Conservation (phyloP, 2,113 vertebrate genomes). For the Entelurus aequoreus region DNA sequence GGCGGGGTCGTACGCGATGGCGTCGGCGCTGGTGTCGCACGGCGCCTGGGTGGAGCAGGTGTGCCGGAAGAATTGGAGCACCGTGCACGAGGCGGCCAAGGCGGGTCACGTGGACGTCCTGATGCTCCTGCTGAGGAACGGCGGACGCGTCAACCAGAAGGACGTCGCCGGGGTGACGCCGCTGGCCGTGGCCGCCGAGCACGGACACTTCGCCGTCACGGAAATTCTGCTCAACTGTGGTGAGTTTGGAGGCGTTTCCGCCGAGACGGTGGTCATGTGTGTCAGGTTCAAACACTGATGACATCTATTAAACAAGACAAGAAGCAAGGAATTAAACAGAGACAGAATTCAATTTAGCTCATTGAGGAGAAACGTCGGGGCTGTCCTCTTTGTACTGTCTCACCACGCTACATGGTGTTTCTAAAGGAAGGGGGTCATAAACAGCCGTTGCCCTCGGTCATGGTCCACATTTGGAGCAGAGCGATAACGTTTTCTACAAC, state of each 20-base stretch:
- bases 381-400: no score
- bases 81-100: constrained; percentile 81
- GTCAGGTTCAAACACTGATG: neutral
- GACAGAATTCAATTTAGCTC: no score
- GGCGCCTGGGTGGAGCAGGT: constrained; percentile 74
- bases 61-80: constrained; percentile 74
- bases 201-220: constrained; percentile 73
- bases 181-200: constrained; percentile 73
- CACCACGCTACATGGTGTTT: no score
- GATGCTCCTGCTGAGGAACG: constrained; percentile 73
- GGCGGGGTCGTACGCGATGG: constrained; percentile 68
- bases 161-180: constrained; percentile 77
- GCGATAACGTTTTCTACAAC: no score
- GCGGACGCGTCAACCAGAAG: constrained; percentile 68
- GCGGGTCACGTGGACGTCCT: constrained; percentile 69
- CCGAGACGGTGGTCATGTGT: no score
- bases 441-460: no score
- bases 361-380: no score
- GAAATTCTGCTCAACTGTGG: constrained; percentile 82
- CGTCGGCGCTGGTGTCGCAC: constrained; percentile 65
- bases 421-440: no score
- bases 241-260: constrained; percentile 27
- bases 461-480: no score
- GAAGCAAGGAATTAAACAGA: no score
- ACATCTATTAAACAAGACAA: no score